phyloP scores from a whole-genome alignment of 2,113 vertebrate species.

The Spermophilus dauricus region DNA sequence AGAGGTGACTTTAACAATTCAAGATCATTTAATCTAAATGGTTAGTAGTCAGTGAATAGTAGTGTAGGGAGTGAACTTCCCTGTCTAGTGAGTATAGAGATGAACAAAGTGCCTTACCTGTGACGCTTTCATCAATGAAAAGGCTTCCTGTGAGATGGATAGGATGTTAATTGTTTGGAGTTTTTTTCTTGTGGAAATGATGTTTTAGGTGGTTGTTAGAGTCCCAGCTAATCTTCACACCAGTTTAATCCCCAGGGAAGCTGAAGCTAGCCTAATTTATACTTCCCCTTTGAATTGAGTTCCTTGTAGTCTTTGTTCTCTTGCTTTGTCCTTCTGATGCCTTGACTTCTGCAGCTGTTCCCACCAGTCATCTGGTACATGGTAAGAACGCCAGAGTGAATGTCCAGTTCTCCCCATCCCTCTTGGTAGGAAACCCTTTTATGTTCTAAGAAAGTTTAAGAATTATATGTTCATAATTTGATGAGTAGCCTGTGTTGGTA shows the following conservation, averaged over 20 bases:
- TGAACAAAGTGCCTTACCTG: rapidly evolving
- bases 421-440: neutral
- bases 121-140: neutral
- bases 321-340: neutral
- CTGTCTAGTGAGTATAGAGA: too few species aligned
- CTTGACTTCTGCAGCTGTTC: neutral
- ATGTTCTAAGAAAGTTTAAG: neutral
- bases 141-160: neutral
- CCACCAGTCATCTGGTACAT: neutral
- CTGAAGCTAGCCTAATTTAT: neutral
- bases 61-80: neutral
- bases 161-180: neutral
- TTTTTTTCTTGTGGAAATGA: neutral
- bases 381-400: neutral
- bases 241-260: neutral
- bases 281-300: neutral
- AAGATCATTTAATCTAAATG: neutral
- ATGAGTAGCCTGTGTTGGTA: neutral
- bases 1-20: neutral
- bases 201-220: neutral
- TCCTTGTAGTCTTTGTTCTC: neutral
- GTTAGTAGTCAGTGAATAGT: neutral
- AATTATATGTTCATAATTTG: neutral
- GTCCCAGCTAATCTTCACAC: neutral
- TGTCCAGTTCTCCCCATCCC: too few species aligned